These are phyloP conservation scores for Ormyrus labotus DNA, from an alignment of 2,888 invertebrate genomes.

Conservation along the genomic window DNA sequence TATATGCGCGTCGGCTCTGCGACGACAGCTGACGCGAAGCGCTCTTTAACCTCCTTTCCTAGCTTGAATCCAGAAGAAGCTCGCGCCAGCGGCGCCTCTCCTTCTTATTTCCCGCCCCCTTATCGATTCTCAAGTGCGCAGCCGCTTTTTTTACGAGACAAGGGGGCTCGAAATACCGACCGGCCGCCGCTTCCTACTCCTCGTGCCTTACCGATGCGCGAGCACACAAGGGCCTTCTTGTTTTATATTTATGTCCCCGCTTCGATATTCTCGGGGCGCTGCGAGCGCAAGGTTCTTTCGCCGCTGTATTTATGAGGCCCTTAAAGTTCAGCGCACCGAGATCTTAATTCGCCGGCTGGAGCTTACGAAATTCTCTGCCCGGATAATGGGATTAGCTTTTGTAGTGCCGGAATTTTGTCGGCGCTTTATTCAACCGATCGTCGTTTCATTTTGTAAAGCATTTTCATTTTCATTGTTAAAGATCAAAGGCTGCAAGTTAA, in stretches of 20 bases:
- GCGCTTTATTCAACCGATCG: no score
- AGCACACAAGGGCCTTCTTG: background rate
- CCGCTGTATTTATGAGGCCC: slow-evolving; percentile 16
- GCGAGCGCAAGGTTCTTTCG: no score
- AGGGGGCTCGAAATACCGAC: background rate
- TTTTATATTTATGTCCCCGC: slow-evolving; percentile 31
- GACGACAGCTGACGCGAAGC: slow-evolving; percentile 25
- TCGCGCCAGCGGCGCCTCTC: slow-evolving; percentile 7
- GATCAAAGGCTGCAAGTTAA: no score
- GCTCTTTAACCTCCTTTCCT: slow-evolving; percentile 48
- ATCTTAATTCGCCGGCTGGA: background rate
- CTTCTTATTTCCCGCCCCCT: slow-evolving; percentile 30
- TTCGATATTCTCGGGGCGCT: slow-evolving; percentile 11
- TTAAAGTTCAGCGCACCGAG: slow-evolving; percentile 3
- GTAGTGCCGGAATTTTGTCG: background rate
- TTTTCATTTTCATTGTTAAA: no score
- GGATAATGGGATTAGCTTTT: background rate
- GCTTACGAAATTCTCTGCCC: background rate
- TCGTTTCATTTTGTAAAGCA: no score
- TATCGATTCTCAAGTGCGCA: slow-evolving; percentile 42
- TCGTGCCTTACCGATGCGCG: background rate
- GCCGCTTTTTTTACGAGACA: slow-evolving; percentile 25
- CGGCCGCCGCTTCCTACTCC: slow-evolving; percentile 1
- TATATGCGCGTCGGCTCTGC: background rate
- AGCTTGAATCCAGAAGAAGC: background rate